A percentile compares a stretch with the other conserved stretches of the same genome.
phyloP scores from a whole-genome alignment of 2,797 vertebrate species.

The Antrozous pallidus region DNA sequence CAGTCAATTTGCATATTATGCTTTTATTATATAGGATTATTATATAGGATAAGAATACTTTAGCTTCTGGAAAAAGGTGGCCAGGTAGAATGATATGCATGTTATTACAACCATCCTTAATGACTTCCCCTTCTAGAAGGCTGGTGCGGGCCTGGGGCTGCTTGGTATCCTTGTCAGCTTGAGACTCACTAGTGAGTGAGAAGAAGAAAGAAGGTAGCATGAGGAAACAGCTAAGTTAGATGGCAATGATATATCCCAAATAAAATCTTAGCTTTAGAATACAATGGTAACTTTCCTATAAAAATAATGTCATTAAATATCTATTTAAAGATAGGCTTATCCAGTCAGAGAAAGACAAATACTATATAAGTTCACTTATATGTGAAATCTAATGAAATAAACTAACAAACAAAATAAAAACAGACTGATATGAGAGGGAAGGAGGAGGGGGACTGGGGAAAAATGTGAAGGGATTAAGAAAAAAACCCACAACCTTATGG shows the following conservation, averaged over 20 bases:
- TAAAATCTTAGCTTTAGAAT: not conserved
- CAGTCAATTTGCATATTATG: too few relatives aligned
- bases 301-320: not conserved
- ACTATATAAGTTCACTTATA: not conserved
- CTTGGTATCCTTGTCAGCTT: not conserved
- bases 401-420: not conserved
- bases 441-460: not conserved
- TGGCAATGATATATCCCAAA: not conserved
- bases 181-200: not conserved
- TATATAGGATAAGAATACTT: not conserved
- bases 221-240: not conserved
- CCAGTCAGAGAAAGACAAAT: not conserved
- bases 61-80: not conserved
- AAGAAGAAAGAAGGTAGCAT: not conserved
- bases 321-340: not conserved
- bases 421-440: not conserved
- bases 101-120: too few relatives aligned
- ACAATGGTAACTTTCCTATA: not conserved
- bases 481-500: not conserved
- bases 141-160: not conserved
- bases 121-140: not conserved
- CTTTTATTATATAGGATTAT: too few relatives aligned
- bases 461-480: not conserved
- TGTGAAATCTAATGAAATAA: not conserved
- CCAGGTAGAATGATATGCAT: too few relatives aligned